These are phyloP conservation scores for Xiphophorus couchianus DNA, from an alignment of 2,113 vertebrate species.

Conservation along the genomic window DNA sequence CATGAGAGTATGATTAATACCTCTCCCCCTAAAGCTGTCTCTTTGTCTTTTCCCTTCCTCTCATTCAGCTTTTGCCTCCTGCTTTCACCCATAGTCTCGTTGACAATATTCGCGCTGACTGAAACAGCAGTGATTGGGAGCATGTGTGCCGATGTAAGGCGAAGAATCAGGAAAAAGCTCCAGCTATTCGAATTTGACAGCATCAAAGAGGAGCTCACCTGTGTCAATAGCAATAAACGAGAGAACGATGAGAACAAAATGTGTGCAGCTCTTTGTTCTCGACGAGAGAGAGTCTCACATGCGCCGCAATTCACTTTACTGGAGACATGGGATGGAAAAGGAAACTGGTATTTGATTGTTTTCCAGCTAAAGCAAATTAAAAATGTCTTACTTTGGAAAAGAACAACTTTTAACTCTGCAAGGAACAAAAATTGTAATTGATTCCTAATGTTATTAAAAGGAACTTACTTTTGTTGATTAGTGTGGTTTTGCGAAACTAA, in stretches of 20 bases:
- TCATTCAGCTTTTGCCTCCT: slow-evolving; percentile 43
- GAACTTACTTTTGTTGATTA: background rate
- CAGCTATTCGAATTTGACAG: slow-evolving; percentile 32
- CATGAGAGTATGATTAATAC: slow-evolving; percentile 39
- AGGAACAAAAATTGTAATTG: background rate
- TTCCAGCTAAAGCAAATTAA: background rate
- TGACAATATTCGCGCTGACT: slow-evolving; percentile 61
- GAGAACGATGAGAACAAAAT: slow-evolving; percentile 16
- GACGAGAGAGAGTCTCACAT: slow-evolving; percentile 10
- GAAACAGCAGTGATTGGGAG: slow-evolving; percentile 27
- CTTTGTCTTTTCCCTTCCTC: slow-evolving; percentile 6
- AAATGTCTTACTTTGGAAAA: background rate
- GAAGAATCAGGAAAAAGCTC: slow-evolving; percentile 20
- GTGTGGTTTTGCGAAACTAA: background rate
- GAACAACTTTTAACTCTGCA: background rate
- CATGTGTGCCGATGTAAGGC: slow-evolving; percentile 10
- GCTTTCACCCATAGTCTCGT: slow-evolving; percentile 31
- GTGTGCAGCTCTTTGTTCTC: background rate
- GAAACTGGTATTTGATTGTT: too few species aligned
- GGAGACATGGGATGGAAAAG: background rate
- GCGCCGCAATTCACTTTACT: slow-evolving; percentile 7
- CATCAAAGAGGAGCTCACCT: slow-evolving; percentile 19
- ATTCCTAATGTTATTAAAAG: background rate
- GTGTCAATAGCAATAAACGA: slow-evolving; percentile 25
- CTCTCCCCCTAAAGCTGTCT: slow-evolving; percentile 43